Evolutionary conservation across 2,113 vertebrate species (phyloP), one percentile per base, ranked within the genome.

Genomic region (Paraplagusia blochii): DNA sequence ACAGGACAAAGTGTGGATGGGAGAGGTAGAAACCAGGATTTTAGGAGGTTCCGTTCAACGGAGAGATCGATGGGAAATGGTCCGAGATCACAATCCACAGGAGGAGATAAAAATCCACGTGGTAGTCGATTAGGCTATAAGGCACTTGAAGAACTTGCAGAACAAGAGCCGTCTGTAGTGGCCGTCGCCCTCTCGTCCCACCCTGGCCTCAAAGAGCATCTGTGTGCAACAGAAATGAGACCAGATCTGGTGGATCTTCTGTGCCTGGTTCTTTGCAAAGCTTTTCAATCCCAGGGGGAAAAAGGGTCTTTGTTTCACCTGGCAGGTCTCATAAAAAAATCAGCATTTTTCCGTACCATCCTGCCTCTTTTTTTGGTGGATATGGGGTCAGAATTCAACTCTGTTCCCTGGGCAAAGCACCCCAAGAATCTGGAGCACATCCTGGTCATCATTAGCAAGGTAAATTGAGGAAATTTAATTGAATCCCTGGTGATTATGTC

Each of bases 371-470:
- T 94, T 13, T 82, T 96, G 45, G 88, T 53, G 22, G 87, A 89
- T 53, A 95, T 95, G 91, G 68, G 66, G 55, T 91, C 89, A 6
- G 91, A 96, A 66, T 47, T 48, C 19, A 40, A 61, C 46, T 71
- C 84, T 9, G 68, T 44, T 15, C 78, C 86, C 64, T 87, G 90
- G 64, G 76, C 72, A 33, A 83, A 90, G 15, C 95, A 92, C 71
- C 92, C 94, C 2, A 74, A 88, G 49, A 89, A 95, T 46, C 77
- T 98, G 50, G 82, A 76, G 62, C 91, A 92, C 81, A 94, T 98
- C 57, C 46, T 96, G 52, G 77, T 50, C 34, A 90, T 98, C 50
- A 82, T 95, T 40, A 90, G 90, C 52, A 77, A 94, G 56, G 81
- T 88, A 78, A 75, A 51, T 5, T 39, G 10, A 60, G 5, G 2